Evolutionary conservation across 2,113 vertebrate species (phyloP).

Genomic region (Mugil cephalus): DNA sequence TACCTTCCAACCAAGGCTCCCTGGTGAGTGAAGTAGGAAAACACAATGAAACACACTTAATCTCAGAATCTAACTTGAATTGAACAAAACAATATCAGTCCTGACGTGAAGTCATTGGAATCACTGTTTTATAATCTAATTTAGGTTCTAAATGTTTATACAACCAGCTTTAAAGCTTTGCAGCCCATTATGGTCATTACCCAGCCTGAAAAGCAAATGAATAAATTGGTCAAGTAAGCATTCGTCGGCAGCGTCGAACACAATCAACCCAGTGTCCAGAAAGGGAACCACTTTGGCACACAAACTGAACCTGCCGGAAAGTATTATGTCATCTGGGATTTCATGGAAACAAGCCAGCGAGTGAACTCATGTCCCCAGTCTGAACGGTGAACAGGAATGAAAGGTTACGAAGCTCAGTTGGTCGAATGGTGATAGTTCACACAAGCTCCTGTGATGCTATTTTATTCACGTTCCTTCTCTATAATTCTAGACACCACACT

Average conservation of each 20-base stretch:
- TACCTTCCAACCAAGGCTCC: constrained; percentile 54
- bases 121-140: not conserved
- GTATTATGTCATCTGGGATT: constrained; percentile 47
- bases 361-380: constrained; percentile 37
- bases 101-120: not conserved
- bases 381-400: constrained; percentile 16
- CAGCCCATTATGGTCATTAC: constrained; percentile 15
- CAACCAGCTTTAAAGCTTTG: constrained; percentile 21
- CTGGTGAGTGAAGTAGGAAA: constrained; percentile 34
- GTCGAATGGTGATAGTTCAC: constrained; percentile 14
- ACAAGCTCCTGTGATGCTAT: no score
- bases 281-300: constrained; percentile 29
- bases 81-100: not conserved
- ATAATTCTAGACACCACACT: no score
- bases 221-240: constrained; percentile 48
- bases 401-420: constrained; percentile 14
- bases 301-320: constrained; percentile 38
- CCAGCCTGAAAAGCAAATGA: constrained; percentile 28
- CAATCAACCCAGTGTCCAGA: constrained; percentile 41
- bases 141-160: not conserved
- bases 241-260: constrained; percentile 22
- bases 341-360: constrained; percentile 29
- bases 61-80: not conserved
- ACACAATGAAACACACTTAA: constrained; percentile 34
- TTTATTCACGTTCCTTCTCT: no score